A percentile compares a stretch with the other conserved stretches of the same genome.
These are phyloP conservation scores for Petrocephalus schoutedeni DNA, from an alignment of 2,797 vertebrate genomes.

Conservation along the genomic window DNA sequence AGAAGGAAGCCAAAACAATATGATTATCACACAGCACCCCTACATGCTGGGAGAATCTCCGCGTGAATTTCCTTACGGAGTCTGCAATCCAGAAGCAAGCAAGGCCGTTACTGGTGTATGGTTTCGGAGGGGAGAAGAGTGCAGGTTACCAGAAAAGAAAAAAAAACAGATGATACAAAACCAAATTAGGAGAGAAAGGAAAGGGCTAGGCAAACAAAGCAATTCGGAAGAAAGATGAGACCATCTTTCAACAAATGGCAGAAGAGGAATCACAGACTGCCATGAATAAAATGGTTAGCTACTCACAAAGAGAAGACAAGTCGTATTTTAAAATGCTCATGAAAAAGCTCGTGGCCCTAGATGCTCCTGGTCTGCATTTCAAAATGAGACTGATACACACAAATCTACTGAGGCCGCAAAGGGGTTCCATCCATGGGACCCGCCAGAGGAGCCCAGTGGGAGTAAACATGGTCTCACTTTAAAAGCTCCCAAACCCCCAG, in stretches of 20 bases:
- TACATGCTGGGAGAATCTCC: not conserved
- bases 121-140: not conserved
- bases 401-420: not conserved
- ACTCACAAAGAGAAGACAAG: not conserved
- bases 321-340: not conserved
- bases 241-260: not conserved
- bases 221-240: not conserved
- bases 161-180: not conserved
- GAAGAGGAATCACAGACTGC: not conserved
- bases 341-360: not conserved
- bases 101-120: not conserved
- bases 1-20: not conserved
- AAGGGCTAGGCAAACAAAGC: not conserved
- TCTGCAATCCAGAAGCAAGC: not conserved
- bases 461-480: not conserved
- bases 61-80: not conserved
- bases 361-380: not conserved
- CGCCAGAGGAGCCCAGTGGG: not conserved
- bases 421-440: not conserved
- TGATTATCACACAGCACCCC: not conserved
- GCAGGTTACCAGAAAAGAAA: not conserved
- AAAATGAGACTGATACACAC: not conserved
- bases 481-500: not conserved
- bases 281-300: not conserved
- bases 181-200: not conserved